Conservation (phyloP, 2,113 vertebrate genomes). For the Limanda limanda region DNA sequence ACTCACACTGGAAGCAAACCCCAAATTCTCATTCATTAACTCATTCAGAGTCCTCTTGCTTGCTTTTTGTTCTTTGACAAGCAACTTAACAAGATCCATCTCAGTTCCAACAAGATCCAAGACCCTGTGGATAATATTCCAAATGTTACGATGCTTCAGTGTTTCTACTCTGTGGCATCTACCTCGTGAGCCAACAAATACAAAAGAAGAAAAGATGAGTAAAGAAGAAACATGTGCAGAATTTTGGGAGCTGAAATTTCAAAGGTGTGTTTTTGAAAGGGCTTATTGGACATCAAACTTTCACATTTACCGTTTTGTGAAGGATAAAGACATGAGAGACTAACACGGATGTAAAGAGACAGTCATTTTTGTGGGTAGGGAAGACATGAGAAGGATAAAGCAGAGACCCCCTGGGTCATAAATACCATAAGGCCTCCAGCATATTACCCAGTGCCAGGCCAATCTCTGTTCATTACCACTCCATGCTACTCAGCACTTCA, state of each 20-base stretch:
- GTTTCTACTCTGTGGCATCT: neutral
- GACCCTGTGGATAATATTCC: neutral
- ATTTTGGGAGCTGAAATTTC: neutral
- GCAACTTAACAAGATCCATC: neutral
- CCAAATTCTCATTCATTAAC: neutral
- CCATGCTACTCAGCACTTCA: conserved; percentile 75
- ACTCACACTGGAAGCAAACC: neutral
- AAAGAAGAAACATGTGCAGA: neutral
- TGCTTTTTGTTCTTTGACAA: neutral
- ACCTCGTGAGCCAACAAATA: neutral
- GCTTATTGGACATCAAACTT: neutral
- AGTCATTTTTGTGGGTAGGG: conserved; percentile 28
- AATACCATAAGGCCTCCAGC: conserved; percentile 79
- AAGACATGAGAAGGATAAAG: conserved; percentile 53
- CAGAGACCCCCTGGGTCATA: conserved; percentile 68
- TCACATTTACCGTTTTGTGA: neutral
- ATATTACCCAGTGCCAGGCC: conserved; percentile 76
- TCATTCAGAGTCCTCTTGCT: neutral
- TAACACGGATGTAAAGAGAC: conserved; percentile 3
- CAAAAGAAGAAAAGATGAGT: neutral
- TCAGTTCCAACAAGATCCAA: no score
- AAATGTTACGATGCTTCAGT: neutral
- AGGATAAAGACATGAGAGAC: neutral
- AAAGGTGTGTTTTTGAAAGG: neutral
- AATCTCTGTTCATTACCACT: conserved; percentile 74